Conservation (phyloP, 2,797 vertebrate species). For the Betta splendens region DNA sequence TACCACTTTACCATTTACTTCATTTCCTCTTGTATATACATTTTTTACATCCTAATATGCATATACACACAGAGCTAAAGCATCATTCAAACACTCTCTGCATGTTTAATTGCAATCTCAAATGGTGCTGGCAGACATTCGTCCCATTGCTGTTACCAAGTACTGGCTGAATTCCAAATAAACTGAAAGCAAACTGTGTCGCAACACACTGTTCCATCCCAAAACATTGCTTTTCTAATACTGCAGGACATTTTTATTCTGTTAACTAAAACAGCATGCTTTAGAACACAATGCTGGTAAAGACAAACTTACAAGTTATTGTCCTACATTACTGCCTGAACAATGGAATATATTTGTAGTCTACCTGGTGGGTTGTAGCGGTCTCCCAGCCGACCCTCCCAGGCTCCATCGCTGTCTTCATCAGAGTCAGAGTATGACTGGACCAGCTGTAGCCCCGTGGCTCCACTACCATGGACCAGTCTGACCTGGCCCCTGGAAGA, state of each 20-base stretch:
- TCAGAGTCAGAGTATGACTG: slow-evolving; percentile 92
- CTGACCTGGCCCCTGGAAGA: slow-evolving; percentile 89
- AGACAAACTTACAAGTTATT: background rate
- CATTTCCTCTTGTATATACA: too few species aligned
- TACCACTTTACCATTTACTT: too few species aligned
- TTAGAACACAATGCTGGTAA: background rate
- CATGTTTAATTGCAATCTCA: background rate
- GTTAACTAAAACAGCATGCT: background rate
- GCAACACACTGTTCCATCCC: background rate
- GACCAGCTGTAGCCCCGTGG: slow-evolving; percentile 89
- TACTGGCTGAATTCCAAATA: background rate
- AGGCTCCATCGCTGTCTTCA: slow-evolving; percentile 91
- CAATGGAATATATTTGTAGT: background rate
- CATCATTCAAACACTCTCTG: background rate
- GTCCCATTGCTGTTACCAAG: background rate
- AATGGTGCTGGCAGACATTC: slow-evolving; percentile 6
- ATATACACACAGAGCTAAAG: background rate
- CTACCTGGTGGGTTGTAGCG: slow-evolving; percentile 92
- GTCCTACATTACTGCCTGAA: background rate
- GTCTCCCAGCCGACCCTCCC: slow-evolving; percentile 90
- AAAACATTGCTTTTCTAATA: background rate
- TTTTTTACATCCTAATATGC: too few species aligned
- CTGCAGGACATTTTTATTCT: background rate
- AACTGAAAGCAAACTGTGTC: background rate
- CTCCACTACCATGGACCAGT: slow-evolving; percentile 90